Evolutionary conservation across 2,113 vertebrate species (phyloP).

Genomic region (Rhinoderma darwinii): DNA sequence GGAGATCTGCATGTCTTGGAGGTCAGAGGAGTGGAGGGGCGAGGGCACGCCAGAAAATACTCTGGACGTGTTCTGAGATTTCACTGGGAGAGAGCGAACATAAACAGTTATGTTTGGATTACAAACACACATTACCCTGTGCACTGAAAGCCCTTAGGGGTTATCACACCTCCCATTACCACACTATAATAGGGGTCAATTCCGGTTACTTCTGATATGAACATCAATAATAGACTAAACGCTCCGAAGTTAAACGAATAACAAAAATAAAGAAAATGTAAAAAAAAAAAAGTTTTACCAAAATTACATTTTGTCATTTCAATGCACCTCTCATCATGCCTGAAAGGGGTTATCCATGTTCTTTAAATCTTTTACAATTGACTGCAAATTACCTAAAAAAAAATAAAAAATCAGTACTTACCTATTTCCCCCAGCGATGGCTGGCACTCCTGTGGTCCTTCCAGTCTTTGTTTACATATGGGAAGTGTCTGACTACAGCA

Average conservation of each 20-base stretch:
- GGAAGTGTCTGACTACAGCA: too few relatives aligned
- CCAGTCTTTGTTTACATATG: too few relatives aligned
- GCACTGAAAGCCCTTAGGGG: background rate
- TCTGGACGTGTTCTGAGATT: slow-evolving; percentile 20
- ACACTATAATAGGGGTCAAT: background rate
- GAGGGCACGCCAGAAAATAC: slow-evolving; percentile 21
- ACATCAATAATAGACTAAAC: background rate
- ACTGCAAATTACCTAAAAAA: too few relatives aligned
- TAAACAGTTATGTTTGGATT: slow-evolving; percentile 52
- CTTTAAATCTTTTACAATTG: too few relatives aligned
- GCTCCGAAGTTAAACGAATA: background rate
- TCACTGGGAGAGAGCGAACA: background rate
- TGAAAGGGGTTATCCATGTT: too few relatives aligned
- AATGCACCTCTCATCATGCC: too few relatives aligned
- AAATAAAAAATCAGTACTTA: too few relatives aligned
- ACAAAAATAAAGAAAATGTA: too few relatives aligned
- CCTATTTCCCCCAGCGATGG: too few relatives aligned
- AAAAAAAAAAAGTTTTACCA: too few relatives aligned
- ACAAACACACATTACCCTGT: slow-evolving; percentile 17
- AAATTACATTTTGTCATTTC: too few relatives aligned
- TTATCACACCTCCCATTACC: background rate
- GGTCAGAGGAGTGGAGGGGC: slow-evolving; percentile 30
- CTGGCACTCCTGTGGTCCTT: too few relatives aligned
- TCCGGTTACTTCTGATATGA: background rate
- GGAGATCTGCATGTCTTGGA: slow-evolving; percentile 1